Evolutionary conservation across 2,113 vertebrate genomes (phyloP).

Genomic region (Ameiurus melas): DNA sequence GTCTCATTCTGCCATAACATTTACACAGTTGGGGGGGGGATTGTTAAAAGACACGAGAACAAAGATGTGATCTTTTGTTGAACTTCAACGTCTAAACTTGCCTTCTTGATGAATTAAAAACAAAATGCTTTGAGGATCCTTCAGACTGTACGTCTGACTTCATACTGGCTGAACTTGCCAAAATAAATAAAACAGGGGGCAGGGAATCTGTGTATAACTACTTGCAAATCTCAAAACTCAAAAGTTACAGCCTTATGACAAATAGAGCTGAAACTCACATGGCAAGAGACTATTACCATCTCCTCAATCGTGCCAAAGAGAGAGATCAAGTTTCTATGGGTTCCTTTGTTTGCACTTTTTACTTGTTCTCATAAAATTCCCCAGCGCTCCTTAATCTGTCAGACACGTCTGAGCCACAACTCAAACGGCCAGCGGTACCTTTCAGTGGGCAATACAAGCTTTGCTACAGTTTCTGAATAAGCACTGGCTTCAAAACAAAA

Average conservation of each 20-base stretch:
- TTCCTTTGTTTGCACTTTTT: slow-evolving; percentile 36
- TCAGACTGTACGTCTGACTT: slow-evolving; percentile 32
- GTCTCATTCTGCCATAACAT: not conserved
- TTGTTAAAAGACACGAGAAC: not conserved
- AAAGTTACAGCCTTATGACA: slow-evolving; percentile 36
- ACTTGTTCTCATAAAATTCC: slow-evolving; percentile 46
- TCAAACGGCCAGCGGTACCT: slow-evolving; percentile 30
- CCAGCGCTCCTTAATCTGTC: slow-evolving; percentile 25
- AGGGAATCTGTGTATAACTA: slow-evolving; percentile 15
- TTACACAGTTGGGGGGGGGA: not conserved
- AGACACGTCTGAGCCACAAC: slow-evolving; percentile 39
- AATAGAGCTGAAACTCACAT: slow-evolving; percentile 18
- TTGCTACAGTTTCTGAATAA: slow-evolving; percentile 17
- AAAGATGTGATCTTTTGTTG: slow-evolving; percentile 11
- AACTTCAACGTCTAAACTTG: slow-evolving; percentile 45
- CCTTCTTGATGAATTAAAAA: slow-evolving; percentile 5
- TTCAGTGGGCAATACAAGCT: slow-evolving; percentile 7
- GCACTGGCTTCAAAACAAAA: slow-evolving; percentile 19
- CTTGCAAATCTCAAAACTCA: slow-evolving; percentile 32
- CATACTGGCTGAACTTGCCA: slow-evolving; percentile 33
- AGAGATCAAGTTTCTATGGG: slow-evolving; percentile 29
- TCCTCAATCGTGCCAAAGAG: slow-evolving; percentile 3
- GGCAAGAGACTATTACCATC: slow-evolving; percentile 17
- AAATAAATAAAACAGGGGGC: slow-evolving; percentile 44
- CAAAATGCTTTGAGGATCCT: slow-evolving; percentile 32